Percentiles rank a stretch among this genome's conserved stretches.
phyloP scores from a whole-genome alignment of 2,797 vertebrate genomes.

The Tragelaphus eurycerus region DNA sequence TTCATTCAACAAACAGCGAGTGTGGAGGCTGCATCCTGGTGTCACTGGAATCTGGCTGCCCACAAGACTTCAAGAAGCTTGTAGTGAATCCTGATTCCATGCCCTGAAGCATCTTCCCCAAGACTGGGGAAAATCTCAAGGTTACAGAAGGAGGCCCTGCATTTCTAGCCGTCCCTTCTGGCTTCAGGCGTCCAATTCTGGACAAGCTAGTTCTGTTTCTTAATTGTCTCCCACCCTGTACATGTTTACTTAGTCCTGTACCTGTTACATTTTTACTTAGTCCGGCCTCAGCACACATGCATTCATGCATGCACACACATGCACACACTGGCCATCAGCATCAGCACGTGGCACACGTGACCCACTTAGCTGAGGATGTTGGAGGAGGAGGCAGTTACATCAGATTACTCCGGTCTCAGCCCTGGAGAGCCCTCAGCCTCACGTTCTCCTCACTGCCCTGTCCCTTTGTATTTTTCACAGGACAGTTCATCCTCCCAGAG shows the following conservation, averaged over 20 bases:
- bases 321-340: not conserved
- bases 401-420: not conserved
- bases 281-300: not conserved
- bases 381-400: not conserved
- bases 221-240: not conserved
- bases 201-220: not conserved
- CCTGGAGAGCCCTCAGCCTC: not conserved
- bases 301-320: rapidly evolving
- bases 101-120: not conserved
- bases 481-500: not conserved
- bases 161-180: not conserved
- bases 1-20: not conserved
- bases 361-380: not conserved
- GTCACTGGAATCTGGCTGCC: not conserved
- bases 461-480: not conserved
- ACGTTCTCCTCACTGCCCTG: not conserved
- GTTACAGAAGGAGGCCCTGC: not conserved
- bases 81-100: not conserved
- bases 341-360: not conserved
- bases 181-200: not conserved
- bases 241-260: not conserved
- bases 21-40: not conserved
- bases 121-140: not conserved
- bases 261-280: not conserved
- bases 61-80: not conserved